Base-by-base conservation (phyloP, 1,140 invertebrate species). In the Brachionus rubens region DNA sequence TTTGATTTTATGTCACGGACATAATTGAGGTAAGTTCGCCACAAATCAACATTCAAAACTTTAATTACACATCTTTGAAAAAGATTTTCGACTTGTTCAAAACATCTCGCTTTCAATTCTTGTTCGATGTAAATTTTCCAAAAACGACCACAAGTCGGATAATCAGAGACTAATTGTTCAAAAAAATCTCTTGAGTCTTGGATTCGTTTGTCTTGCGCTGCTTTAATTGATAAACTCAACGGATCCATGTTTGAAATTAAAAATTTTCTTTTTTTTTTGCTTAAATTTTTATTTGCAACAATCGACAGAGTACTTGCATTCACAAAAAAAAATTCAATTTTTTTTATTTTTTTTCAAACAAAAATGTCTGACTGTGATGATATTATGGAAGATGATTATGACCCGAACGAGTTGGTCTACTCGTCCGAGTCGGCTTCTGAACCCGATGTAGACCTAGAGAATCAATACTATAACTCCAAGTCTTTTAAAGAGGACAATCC, bases 71-170 rank as follows among this genome's bases (percentile, higher is more conserved):
- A 98, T 78, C 95, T 87, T 88, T 96, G 93, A 86, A 99, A 99
- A 76, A 99, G 87, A 7, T 75, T 56, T 75, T 75, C 72, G 14
- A 75, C 72, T 75, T 54, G 16, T 59, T 75, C 72, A 59, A 54
- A 75, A 56, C 56, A 56, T 75, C 72, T 33, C n/a, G 36, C 50
- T 26, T 56, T 75, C 19, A 75, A 19, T 91, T 99, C 96, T 87
- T 98, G 94, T 86, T 99, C 96, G 80, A 99, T 98, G 86, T 97
- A 99, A 78, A 96, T 92, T 86, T 97, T 98, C 96, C 96, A 99
- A 84, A 94, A 99, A 77, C 94, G 88, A 1, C 95, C 96, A 47
- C 93, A 92, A 40, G 93, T 96, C 5, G 95, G 94, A 83, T 98
- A 99, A 16, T 94, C 92, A 14, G 87, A 85, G 0, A 99, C 92